A percentile compares a stretch with the other conserved stretches of the same genome.
phyloP scores from a whole-genome alignment of 1,140 invertebrate genomes.

The Augochlora pura region DNA sequence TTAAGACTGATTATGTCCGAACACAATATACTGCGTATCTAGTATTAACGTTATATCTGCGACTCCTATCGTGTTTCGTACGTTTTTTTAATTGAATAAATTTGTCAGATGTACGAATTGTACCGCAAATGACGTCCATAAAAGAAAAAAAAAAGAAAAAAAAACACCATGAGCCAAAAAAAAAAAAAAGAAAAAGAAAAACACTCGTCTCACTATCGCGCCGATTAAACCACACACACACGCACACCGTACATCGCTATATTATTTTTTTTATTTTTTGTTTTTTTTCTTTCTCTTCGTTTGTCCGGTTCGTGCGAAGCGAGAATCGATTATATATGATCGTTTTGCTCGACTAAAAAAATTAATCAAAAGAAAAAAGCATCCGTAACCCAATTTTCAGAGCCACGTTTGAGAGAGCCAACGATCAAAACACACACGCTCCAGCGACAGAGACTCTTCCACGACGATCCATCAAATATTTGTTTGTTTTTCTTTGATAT shows the following conservation, averaged over 20 bases:
- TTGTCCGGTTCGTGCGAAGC: not conserved
- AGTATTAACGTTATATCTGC: slow-evolving; percentile 36
- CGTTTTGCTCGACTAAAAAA: too few relatives aligned
- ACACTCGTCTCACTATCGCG: slow-evolving; percentile 23
- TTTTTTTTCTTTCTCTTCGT: not conserved
- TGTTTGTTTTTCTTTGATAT: slow-evolving; percentile 8
- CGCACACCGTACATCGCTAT: too few relatives aligned
- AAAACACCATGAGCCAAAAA: not conserved
- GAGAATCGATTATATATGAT: not conserved
- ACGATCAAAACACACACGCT: too few relatives aligned
- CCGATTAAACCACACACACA: not conserved
- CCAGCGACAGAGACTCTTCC: not conserved
- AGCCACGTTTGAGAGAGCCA: too few relatives aligned
- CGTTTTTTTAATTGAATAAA: slow-evolving; percentile 56
- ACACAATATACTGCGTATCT: slow-evolving; percentile 25
- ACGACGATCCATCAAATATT: not conserved
- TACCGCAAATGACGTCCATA: slow-evolving; percentile 25
- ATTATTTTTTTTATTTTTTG: slow-evolving; percentile 2
- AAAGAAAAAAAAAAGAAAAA: not conserved
- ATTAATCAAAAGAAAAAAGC: too few relatives aligned
- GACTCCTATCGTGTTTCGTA: slow-evolving; percentile 30
- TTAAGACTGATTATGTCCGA: slow-evolving; percentile 57
- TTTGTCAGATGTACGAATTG: slow-evolving; percentile 39
- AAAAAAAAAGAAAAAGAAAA: not conserved
- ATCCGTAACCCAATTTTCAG: too few relatives aligned